Conservation (phyloP, 2,888 invertebrate genomes). For the Nycteola revayana region DNA sequence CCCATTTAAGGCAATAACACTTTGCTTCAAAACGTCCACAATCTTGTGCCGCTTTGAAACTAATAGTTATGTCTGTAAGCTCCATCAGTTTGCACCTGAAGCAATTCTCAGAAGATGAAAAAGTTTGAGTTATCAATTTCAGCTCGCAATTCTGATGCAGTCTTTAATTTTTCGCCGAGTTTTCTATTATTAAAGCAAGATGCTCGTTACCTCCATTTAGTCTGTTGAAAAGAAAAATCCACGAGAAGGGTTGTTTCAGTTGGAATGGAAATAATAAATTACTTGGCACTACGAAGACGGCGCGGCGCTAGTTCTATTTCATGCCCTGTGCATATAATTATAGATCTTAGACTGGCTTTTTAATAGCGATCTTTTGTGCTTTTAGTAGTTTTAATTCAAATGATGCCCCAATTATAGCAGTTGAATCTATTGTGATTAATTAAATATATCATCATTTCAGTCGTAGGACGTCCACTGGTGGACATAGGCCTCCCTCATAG, state of each 20-base stretch:
- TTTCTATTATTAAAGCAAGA: conserved; percentile 62
- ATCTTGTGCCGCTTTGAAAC: no score
- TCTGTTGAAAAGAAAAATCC: conserved; percentile 46
- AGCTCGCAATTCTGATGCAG: conserved; percentile 51
- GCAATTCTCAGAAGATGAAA: conserved; percentile 51
- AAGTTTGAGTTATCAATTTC: conserved; percentile 67
- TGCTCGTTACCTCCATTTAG: conserved; percentile 66
- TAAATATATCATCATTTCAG: no score
- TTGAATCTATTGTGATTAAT: no score
- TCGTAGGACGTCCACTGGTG: no score
- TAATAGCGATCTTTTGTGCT: no score
- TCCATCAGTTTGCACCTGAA: conserved; percentile 32
- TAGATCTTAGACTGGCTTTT: conserved; percentile 37
- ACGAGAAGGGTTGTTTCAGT: conserved; percentile 55
- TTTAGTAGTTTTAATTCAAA: no score
- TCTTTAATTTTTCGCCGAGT: conserved; percentile 42
- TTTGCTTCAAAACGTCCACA: no score
- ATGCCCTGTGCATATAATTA: conserved; percentile 50
- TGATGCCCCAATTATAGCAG: no score
- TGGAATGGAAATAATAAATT: conserved; percentile 73
- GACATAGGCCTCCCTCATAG: no score
- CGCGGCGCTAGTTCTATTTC: conserved; percentile 56
- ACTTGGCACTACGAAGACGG: conserved; percentile 53
- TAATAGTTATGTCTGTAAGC: no score
- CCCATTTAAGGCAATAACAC: no score